Percentiles rank a stretch among this genome's conserved stretches.
phyloP scores from a whole-genome alignment of 2,888 invertebrate species.

The Idaea biselata region DNA sequence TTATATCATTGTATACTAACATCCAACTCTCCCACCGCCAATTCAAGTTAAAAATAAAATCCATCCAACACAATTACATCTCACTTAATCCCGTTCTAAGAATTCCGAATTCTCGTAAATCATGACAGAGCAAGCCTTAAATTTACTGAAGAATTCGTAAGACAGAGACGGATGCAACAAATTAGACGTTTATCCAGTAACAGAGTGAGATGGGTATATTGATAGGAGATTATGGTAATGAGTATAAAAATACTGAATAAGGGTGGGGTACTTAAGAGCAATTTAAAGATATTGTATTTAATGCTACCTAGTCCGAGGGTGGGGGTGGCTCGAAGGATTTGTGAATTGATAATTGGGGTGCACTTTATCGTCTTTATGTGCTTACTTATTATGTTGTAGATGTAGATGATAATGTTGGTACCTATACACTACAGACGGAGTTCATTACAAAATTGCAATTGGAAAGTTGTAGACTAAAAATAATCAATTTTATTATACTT shows the following conservation, averaged over 20 bases:
- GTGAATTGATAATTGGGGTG: slow-evolving; percentile 71
- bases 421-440: neutral
- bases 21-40: neutral
- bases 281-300: slow-evolving; percentile 79
- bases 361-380: slow-evolving; percentile 46
- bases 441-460: neutral
- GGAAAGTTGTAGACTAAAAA: neutral
- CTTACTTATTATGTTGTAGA: slow-evolving; percentile 9
- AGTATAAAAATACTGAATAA: slow-evolving; percentile 73
- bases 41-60: neutral
- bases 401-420: neutral
- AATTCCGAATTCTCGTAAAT: slow-evolving; percentile 54
- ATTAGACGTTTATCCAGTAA: slow-evolving; percentile 14
- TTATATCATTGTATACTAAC: neutral
- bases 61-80: slow-evolving; percentile 55
- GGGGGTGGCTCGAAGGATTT: slow-evolving; percentile 45
- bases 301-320: slow-evolving; percentile 49
- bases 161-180: slow-evolving; percentile 42
- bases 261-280: slow-evolving; percentile 75
- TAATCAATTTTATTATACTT: too few species aligned
- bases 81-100: slow-evolving; percentile 58
- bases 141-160: slow-evolving; percentile 55
- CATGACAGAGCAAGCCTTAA: slow-evolving; percentile 67
- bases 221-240: slow-evolving; percentile 70
- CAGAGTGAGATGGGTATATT: slow-evolving; percentile 44